Evolutionary conservation across 30 jellyfish, hydroid and myxozoan species (phyloP).

Genomic region (Morbakka virulenta): DNA sequence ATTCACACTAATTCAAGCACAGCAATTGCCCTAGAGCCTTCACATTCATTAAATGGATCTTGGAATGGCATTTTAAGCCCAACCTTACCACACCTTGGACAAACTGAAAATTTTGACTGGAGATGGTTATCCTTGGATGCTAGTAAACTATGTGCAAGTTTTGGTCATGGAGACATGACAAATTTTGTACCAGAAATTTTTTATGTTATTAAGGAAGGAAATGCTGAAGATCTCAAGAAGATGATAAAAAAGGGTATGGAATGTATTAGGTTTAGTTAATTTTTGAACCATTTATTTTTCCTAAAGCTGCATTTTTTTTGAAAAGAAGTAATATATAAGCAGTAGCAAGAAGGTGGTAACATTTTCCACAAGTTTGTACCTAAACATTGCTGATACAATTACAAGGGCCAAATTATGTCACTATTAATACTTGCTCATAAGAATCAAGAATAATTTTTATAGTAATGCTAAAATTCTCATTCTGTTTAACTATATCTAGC

Average conservation of each 20-base stretch:
- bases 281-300: no score
- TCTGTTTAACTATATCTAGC: no score
- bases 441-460: no score
- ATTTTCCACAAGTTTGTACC: no score
- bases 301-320: no score
- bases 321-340: no score
- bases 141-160: slow-evolving; percentile 73
- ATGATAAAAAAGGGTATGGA: slow-evolving; percentile 44
- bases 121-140: slow-evolving; percentile 89
- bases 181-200: slow-evolving; percentile 85
- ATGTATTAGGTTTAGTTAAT: no score
- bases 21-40: slow-evolving; percentile 38
- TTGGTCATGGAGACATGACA: slow-evolving; percentile 83
- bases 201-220: slow-evolving; percentile 65
- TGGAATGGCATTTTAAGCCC: slow-evolving; percentile 80
- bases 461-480: no score
- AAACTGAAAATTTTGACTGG: slow-evolving; percentile 87
- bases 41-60: slow-evolving; percentile 59
- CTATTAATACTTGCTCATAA: no score
- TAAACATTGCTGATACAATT: no score
- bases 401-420: no score
- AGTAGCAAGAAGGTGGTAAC: no score
- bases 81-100: slow-evolving; percentile 66
- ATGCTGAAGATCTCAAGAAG: slow-evolving; percentile 54
- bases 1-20: slow-evolving; percentile 24